Conservation (phyloP, 2,113 vertebrate species). For the Motacilla tschutschensis region DNA sequence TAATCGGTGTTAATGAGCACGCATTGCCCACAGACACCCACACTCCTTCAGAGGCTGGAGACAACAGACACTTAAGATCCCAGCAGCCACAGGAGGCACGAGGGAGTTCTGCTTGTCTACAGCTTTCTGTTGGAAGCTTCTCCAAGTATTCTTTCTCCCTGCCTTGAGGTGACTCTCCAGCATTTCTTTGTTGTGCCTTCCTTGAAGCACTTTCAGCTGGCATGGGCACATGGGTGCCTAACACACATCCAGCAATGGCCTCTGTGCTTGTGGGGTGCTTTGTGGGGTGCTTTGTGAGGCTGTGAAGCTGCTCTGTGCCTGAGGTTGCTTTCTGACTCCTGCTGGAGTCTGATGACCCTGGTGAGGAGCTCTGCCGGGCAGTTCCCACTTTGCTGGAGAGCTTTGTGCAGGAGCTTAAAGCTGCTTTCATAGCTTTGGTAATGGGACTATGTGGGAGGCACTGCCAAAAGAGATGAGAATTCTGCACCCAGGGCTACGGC, state of each 20-base stretch:
- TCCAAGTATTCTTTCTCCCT: neutral
- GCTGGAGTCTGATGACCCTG: neutral
- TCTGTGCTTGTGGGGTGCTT: neutral
- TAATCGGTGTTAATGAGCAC: neutral
- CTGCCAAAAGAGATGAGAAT: neutral
- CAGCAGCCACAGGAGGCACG: neutral
- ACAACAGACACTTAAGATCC: neutral
- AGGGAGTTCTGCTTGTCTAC: neutral
- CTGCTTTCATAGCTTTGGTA: neutral
- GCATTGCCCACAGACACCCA: neutral
- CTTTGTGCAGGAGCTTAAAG: neutral
- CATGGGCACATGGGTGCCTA: accelerated
- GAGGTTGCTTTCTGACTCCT: neutral
- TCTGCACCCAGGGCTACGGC: accelerated
- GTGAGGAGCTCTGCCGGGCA: neutral
- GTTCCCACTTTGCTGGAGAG: neutral
- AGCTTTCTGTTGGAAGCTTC: neutral
- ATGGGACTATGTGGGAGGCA: neutral
- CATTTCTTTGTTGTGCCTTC: neutral
- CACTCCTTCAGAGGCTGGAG: neutral
- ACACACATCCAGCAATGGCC: neutral
- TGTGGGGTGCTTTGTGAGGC: neutral
- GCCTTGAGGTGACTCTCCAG: neutral
- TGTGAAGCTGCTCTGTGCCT: neutral
- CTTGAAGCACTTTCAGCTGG: neutral